A percentile compares a stretch with the other conserved stretches of the same genome.
Evolutionary conservation across 1,140 invertebrate species (phyloP).

Genomic region (Saxidomus purpurata): DNA sequence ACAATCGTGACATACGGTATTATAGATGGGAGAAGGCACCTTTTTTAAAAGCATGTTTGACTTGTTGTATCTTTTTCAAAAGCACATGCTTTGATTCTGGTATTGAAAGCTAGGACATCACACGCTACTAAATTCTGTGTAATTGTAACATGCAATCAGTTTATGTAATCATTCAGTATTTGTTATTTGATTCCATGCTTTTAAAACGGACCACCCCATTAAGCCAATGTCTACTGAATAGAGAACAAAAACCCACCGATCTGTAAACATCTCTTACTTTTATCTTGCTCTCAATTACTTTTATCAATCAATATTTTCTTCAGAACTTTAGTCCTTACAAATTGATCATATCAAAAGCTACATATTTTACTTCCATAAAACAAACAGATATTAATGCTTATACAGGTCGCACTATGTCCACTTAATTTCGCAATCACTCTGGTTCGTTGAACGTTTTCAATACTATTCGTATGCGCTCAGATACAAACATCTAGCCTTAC

Average conservation of each 20-base stretch:
- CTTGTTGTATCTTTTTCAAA: too few relatives aligned
- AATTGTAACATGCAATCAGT: too few relatives aligned
- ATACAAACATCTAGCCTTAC: not conserved
- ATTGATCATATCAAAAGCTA: constrained; percentile 4
- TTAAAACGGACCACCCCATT: not conserved
- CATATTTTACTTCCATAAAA: not conserved
- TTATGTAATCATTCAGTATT: too few relatives aligned
- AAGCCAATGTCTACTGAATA: too few relatives aligned
- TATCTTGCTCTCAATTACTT: not conserved
- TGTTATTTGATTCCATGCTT: too few relatives aligned
- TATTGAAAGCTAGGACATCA: too few relatives aligned
- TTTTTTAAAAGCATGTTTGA: too few relatives aligned
- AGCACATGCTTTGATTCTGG: too few relatives aligned
- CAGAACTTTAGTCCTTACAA: not conserved
- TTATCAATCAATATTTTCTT: not conserved
- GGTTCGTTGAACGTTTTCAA: not conserved
- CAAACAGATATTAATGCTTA: not conserved
- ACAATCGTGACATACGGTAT: too few relatives aligned
- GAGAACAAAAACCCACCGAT: not conserved
- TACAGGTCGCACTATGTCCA: not conserved
- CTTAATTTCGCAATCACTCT: constrained; percentile 1
- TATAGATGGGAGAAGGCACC: too few relatives aligned
- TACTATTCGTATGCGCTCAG: not conserved
- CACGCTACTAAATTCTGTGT: too few relatives aligned
- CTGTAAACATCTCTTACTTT: not conserved